A percentile compares a stretch with the other conserved stretches of the same genome.
Evolutionary conservation across 2,888 invertebrate species (phyloP).

Genomic region (Amiota minor): DNA sequence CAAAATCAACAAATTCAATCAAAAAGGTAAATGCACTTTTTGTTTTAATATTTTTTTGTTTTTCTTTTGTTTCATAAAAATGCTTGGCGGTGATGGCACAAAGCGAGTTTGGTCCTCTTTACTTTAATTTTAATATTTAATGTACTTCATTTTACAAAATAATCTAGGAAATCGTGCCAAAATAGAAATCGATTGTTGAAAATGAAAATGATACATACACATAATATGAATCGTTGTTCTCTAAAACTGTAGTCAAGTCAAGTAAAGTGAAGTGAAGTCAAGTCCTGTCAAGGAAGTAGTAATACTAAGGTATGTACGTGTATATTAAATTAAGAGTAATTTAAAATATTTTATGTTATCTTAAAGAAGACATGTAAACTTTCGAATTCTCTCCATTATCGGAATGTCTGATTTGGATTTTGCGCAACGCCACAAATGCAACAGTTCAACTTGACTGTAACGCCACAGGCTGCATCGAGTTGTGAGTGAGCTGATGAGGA

Average conservation of each 20-base stretch:
- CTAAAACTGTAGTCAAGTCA: too few relatives aligned
- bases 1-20: too few relatives aligned
- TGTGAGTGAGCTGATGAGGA: constrained; percentile 28
- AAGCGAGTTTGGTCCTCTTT: not conserved
- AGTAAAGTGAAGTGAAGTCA: too few relatives aligned
- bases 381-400: constrained; percentile 40
- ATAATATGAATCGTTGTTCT: too few relatives aligned
- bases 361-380: constrained; percentile 51
- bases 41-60: not conserved
- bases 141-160: too few relatives aligned
- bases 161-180: constrained; percentile 37
- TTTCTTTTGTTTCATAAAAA: not conserved
- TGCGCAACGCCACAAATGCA: not conserved
- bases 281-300: too few relatives aligned
- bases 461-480: constrained; percentile 31
- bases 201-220: constrained; percentile 35
- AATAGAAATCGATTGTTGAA: constrained; percentile 53
- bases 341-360: constrained; percentile 50
- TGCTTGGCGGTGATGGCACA: not conserved
- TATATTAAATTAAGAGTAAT: constrained; percentile 60
- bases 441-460: constrained; percentile 28
- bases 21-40: not conserved
- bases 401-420: constrained; percentile 47
- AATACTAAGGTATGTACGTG: too few relatives aligned
- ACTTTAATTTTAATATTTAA: too few relatives aligned